phyloP scores from a whole-genome alignment of 1,140 invertebrate genomes.

The Carposina sasakii region DNA sequence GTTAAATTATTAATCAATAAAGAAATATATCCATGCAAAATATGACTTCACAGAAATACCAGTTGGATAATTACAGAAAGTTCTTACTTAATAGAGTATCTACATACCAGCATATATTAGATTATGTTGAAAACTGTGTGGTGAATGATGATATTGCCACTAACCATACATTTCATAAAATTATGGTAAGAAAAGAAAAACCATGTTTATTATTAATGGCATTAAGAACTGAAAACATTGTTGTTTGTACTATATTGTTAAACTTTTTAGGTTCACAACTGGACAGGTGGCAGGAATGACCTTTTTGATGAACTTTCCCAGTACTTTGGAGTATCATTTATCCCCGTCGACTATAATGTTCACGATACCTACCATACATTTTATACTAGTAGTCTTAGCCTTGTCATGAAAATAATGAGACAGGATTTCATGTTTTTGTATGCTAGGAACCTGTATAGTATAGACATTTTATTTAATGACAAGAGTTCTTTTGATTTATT shows the following conservation, averaged over 20 bases:
- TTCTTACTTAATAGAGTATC: constrained; percentile 43
- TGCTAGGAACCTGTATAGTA: constrained; percentile 40
- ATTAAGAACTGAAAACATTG: constrained; percentile 1
- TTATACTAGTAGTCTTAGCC: constrained; percentile 44
- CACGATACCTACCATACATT: constrained; percentile 38
- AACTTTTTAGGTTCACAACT: constrained; percentile 47
- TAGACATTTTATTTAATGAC: constrained; percentile 55
- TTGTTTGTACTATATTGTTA: constrained; percentile 1
- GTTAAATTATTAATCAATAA: no score
- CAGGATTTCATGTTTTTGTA: constrained; percentile 55
- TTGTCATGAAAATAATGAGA: constrained; percentile 46
- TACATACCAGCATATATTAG: constrained; percentile 19
- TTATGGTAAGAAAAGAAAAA: constrained; percentile 36
- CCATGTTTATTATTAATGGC: not conserved
- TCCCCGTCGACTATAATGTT: constrained; percentile 38
- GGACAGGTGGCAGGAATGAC: constrained; percentile 31
- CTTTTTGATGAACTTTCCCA: constrained; percentile 40
- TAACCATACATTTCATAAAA: constrained; percentile 54
- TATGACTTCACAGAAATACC: constrained; percentile 20
- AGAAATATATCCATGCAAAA: no score
- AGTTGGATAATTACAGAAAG: constrained; percentile 37
- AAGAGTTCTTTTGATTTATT: constrained; percentile 49
- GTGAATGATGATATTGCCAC: constrained; percentile 34
- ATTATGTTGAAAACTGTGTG: constrained; percentile 41
- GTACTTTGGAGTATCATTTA: constrained; percentile 37